These are phyloP conservation scores for Henricia sp. DNA, from an alignment of 53 echinoderm and acorn worm genomes.

Conservation along the genomic window DNA sequence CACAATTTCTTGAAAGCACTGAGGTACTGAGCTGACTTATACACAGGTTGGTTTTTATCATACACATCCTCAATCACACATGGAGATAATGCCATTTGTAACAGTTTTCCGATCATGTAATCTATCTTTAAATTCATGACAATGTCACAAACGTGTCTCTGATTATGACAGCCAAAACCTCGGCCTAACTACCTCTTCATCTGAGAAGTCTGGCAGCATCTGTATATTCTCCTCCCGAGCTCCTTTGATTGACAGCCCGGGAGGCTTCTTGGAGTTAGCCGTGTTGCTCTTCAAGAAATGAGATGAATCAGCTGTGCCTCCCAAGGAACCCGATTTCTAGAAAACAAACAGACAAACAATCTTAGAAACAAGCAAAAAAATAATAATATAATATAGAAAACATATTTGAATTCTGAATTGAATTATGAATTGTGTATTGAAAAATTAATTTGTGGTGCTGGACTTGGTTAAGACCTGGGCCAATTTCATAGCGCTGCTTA, in stretches of 20 bases:
- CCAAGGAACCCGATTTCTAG: slow-evolving; percentile 8
- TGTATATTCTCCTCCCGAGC: slow-evolving; percentile 88
- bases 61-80: too few species aligned
- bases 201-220: slow-evolving; percentile 88
- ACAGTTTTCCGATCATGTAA: too few species aligned
- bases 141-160: too few species aligned
- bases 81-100: too few species aligned
- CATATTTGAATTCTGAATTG: neutral
- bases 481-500: too few species aligned
- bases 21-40: too few species aligned
- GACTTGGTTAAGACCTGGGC: neutral
- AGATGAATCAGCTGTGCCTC: slow-evolving; percentile 53
- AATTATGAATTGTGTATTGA: too few species aligned
- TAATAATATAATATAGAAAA: neutral
- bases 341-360: neutral
- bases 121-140: too few species aligned
- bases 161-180: too few species aligned
- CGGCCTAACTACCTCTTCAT: slow-evolving; percentile 75
- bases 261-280: slow-evolving; percentile 29
- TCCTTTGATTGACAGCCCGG: slow-evolving; percentile 61
- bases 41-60: too few species aligned
- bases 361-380: neutral
- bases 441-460: neutral
- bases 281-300: slow-evolving; percentile 67
- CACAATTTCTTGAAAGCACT: too few species aligned